Base-by-base conservation (phyloP, 2,888 invertebrate genomes). In the Cheilosia scutellata region DNA sequence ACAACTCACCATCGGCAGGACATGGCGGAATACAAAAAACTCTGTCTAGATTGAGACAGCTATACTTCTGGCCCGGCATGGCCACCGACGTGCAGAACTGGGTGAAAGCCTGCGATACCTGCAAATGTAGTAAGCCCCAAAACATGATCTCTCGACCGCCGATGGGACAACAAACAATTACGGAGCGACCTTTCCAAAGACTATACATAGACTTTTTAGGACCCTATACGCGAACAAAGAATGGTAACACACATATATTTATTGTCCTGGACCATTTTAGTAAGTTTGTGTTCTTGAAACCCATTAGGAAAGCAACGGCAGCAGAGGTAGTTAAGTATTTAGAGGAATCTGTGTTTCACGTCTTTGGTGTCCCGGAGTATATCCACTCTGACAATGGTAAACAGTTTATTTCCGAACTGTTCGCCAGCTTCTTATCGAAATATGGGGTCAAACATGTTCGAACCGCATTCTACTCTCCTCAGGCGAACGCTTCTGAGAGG, bases 371-470 rank as follows among this genome's bases (percentile, higher is more conserved):
- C 9, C 51, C 51, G 27, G 51, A 51, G 13, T 25, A 25, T 11
- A 51, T 27, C 27, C 51, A 51, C 6, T 51, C 27, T 20, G 47
- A 49, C 47, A 49, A 49, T 20, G 47, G 27, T 1, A 51, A 27
- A 5, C 51, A 51, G 29, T 86, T 82, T 9, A 29, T 27, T 5
- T 51, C 51, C 4, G 51, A 51, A 29, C 27, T 25, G 27, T 51
- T 51, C 13, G 11, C 51, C 51, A 51, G 51, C 51, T 74, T 82
- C 20, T 31, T 78, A 11, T 1, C 3, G 0, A 76, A 65, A 58
- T 87, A 75, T 57, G 84, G 82, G 1, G 49, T 82, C 2, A 63
- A 49, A n/a, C 84, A 82, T 25, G 16, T 82, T 4, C 75, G 71
- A n/a, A 80, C 77, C 4, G 87, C 75, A 0, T 60, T 78, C 6